A percentile compares a stretch with the other conserved stretches of the same genome.
Conservation (phyloP, 2,888 invertebrate species). For the Adineta ricciae region DNA sequence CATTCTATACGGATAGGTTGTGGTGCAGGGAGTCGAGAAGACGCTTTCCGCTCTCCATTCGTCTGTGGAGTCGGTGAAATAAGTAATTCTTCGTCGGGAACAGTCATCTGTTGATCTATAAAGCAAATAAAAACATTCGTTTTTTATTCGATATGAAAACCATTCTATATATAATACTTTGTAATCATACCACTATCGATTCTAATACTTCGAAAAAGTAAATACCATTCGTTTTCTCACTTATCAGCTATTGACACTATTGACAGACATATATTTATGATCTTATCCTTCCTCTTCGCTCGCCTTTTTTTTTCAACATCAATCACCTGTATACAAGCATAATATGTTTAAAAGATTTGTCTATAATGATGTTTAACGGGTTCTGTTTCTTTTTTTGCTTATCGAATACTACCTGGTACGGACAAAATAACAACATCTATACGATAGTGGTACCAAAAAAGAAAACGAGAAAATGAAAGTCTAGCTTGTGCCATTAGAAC, state of each 20-base stretch:
- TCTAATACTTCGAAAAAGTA: background rate
- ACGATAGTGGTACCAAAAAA: background rate
- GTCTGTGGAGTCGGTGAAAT: background rate
- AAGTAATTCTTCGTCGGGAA: background rate
- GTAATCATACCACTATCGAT: too few species aligned
- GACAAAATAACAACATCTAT: background rate
- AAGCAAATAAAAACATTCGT: background rate
- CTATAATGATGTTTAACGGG: background rate
- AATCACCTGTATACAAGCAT: background rate
- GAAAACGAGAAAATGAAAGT: background rate
- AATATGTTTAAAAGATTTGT: background rate
- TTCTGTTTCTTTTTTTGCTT: background rate
- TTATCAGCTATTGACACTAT: background rate
- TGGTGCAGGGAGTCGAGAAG: background rate
- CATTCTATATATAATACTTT: too few species aligned
- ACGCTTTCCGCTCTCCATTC: background rate
- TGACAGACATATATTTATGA: background rate
- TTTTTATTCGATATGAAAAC: too few species aligned
- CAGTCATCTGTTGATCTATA: background rate
- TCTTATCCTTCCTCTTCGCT: background rate
- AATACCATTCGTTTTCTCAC: background rate
- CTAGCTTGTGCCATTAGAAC: background rate
- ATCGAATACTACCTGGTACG: background rate
- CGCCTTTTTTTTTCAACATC: background rate
- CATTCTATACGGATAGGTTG: background rate